Base-by-base conservation (phyloP, 2,888 invertebrate genomes). In the Congeria kusceri region DNA sequence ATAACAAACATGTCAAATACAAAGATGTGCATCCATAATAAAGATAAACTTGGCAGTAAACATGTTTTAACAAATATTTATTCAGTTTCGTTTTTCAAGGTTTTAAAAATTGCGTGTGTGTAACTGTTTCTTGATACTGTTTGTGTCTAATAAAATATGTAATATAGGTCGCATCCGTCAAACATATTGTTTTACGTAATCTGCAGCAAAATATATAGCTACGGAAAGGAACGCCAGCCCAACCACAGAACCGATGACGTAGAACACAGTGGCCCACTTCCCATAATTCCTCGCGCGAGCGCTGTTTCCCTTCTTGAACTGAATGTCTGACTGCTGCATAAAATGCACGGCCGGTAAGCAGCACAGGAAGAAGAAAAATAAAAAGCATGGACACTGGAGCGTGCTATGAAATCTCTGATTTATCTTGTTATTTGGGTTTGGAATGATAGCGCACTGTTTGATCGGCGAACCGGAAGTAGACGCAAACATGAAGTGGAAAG, bases 361-460 rank as follows among this genome's bases (percentile, higher is more conserved):
- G 64, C 88, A 89, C 61, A 89, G 57, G 64, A 89, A 86, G 75
- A 82, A 89, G 83, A 88, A 87, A 74, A 88, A 89, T 29, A 88
- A 77, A 63, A 83, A 89, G 53, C 88, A 89, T 0, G 87, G 88
- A 64, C 88, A 89, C 27, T 86, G 85, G 3, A 87, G 69, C 0
- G 83, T 83, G 65, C 85, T 82, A 67, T 87, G 87, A 46, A 85
- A 81, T 62, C 78, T 76, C 18, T 88, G 87, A 62, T 89, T 88
- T n/a, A 84, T 68, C n/a, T 74, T 80, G 69, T 89, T 88, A 75
- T 80, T 83, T 0, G 87, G 88, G 62, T 89, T 88, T 9, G 87
- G 86, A 18, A 78, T 58, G 20, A 87, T 73, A 4, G 77, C 70
- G 46, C 77, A 77, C n/a, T 82, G 76, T 46, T 83, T 84, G 11